A percentile compares a stretch with the other conserved stretches of the same genome.
phyloP scores from a whole-genome alignment of 1,140 invertebrate genomes.

The Pantala flavescens region DNA sequence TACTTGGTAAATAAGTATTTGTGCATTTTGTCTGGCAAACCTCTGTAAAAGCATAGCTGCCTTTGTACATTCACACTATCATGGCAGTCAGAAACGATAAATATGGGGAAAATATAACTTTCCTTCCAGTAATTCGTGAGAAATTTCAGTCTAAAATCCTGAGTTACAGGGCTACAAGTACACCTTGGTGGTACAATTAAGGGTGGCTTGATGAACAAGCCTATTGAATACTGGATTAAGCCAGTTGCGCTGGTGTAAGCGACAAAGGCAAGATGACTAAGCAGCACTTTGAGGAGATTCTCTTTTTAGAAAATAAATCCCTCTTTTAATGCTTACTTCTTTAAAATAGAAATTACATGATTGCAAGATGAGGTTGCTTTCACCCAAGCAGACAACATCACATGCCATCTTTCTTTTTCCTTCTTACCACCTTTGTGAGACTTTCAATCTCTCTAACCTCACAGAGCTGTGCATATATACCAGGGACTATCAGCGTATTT shows the following conservation, averaged over 20 bases:
- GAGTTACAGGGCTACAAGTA: background rate
- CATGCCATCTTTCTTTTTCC: background rate
- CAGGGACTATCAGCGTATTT: background rate
- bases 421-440: background rate
- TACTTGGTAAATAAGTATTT: background rate
- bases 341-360: background rate
- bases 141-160: background rate
- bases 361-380: background rate
- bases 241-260: background rate
- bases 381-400: background rate
- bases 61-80: background rate
- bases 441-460: background rate
- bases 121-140: background rate
- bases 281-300: background rate
- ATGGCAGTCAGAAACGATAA: background rate
- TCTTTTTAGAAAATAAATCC: background rate
- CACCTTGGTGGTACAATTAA: background rate
- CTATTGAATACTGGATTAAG: background rate
- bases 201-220: background rate
- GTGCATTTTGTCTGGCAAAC: background rate
- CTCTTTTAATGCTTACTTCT: background rate
- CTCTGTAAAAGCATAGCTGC: background rate
- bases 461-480: background rate
- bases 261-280: background rate
- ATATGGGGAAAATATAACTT: slow-evolving; percentile 4